Evolutionary conservation across 1,140 invertebrate genomes (phyloP).

Genomic region (Lepidurus couesii): DNA sequence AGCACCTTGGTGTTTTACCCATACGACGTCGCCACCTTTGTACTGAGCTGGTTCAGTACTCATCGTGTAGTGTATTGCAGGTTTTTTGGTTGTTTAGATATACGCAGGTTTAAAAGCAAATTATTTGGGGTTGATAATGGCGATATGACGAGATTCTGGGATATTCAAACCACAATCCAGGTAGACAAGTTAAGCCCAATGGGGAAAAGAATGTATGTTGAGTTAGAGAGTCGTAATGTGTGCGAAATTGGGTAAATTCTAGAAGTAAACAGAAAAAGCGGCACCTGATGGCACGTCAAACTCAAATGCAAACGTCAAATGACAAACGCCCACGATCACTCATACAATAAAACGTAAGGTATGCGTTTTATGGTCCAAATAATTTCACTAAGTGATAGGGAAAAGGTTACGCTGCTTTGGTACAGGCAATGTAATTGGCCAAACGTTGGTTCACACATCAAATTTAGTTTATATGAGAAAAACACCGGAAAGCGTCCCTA

Average conservation of each 20-base stretch:
- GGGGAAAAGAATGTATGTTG: background rate
- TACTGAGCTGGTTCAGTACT: slow-evolving; percentile 3
- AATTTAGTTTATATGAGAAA: background rate
- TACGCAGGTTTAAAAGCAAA: too few species aligned
- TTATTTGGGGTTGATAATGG: too few species aligned
- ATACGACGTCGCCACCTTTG: background rate
- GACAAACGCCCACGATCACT: too few species aligned
- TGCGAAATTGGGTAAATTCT: background rate
- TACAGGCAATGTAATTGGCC: background rate
- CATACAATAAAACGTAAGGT: too few species aligned
- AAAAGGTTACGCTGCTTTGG: background rate
- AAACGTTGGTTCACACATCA: background rate
- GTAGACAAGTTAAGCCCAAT: background rate
- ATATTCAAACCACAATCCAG: background rate
- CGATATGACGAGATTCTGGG: background rate
- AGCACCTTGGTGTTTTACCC: slow-evolving; percentile 4
- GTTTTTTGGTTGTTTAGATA: background rate
- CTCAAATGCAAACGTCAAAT: background rate
- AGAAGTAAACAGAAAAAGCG: background rate
- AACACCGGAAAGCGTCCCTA: slow-evolving; percentile 7
- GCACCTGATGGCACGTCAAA: background rate
- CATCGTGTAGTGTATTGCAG: background rate
- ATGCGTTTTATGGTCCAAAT: background rate
- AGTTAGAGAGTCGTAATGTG: background rate
- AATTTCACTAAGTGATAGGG: background rate